Evolutionary conservation across 2,888 invertebrate species (phyloP), one percentile per base, ranked within the genome.

Genomic region (Leptinotarsa tumamoca): DNA sequence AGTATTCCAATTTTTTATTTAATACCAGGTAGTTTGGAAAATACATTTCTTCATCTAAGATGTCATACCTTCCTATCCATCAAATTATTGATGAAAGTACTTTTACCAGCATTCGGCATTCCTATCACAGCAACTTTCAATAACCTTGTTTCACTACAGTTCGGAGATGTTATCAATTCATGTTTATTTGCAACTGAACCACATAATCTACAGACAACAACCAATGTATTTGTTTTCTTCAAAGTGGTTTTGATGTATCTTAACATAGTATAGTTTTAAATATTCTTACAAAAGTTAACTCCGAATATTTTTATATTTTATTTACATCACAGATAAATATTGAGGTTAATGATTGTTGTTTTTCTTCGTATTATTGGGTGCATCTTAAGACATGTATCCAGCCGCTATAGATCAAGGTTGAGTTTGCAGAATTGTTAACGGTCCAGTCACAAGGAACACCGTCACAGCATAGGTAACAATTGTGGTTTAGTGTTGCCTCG

Each of bases 91-190:
- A 98, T 95, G 50, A 99, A 90, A 0, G 98, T 98, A 86, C 98
- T 98, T 88, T 99, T 99, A 49, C 99, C 99, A 69, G 94, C 94
- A 91, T 99, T 99, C 4, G 99, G 98, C 17, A 95, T 91, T 3
- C 99, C 99, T 80, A 99, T 92, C 27, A 99, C 93, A 10, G 98
- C 96, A 43, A 97, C 93, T 88, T 92, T 93, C 10, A 93, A 88
- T n/a, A 92, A 86, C 89, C 85, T 89, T n/a, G 75, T 79, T 14
- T 75, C 68, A 73, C 69, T 67, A 27, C 14, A 50, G 3, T 68
- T 54, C 1, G 68, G 54, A 3, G 68, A 54, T 61, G 51, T 63
- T 23, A 50, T 21, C 51, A n/a, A 5, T 17, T 58, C 33, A 50
- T 49, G 21, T 21, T 4, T n/a, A 49, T 21, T 70, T 43, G 58